Evolutionary conservation across 2,888 invertebrate species (phyloP).

Genomic region (Dexiosoma caninum): DNA sequence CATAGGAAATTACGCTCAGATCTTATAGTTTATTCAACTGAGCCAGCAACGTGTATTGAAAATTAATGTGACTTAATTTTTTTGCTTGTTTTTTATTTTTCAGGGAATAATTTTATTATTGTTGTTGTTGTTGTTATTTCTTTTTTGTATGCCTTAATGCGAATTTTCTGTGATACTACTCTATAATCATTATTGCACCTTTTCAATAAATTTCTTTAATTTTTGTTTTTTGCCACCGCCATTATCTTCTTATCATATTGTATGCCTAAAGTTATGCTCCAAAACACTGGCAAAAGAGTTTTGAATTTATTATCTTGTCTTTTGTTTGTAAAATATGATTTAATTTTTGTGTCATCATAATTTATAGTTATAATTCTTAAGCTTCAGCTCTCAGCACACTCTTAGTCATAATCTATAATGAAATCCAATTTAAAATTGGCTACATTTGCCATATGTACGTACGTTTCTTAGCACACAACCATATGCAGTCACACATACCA

Average conservation of each 20-base stretch:
- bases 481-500: neutral
- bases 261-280: neutral
- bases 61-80: no score
- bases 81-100: no score
- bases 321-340: conserved; percentile 40
- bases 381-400: conserved; percentile 28
- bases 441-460: conserved; percentile 34
- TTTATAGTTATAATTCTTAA: conserved; percentile 43
- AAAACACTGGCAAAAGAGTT: neutral
- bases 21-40: no score
- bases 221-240: no score
- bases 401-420: conserved; percentile 37
- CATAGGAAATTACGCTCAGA: no score
- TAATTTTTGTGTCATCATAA: conserved; percentile 49
- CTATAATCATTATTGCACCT: no score
- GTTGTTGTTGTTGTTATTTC: no score
- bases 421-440: conserved; percentile 55
- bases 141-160: no score
- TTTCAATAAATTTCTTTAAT: no score
- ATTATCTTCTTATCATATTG: neutral
- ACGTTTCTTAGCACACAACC: neutral
- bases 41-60: no score
- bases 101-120: no score
- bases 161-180: no score
- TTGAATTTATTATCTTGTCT: conserved; percentile 35